phyloP scores from a whole-genome alignment of 1,140 invertebrate genomes.

The Pseudomyrmex concolor region DNA sequence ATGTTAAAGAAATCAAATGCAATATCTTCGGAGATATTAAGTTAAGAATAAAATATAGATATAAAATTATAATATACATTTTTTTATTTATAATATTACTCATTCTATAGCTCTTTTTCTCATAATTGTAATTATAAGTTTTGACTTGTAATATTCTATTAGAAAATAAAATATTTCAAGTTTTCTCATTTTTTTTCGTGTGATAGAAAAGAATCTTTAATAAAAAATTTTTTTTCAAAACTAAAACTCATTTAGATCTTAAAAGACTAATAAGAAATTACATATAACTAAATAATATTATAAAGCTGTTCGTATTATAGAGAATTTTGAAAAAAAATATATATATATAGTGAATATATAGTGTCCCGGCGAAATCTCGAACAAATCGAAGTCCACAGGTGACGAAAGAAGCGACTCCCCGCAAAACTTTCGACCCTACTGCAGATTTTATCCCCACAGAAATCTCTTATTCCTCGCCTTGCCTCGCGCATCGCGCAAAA shows the following conservation, averaged over 20 bases:
- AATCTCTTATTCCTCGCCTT: conserved; percentile 69
- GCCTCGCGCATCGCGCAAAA: conserved; percentile 58
- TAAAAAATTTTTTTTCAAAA: no score
- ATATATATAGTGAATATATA: background rate
- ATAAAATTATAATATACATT: no score
- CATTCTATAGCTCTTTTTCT: no score
- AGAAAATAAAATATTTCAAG: no score
- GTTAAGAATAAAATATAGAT: background rate
- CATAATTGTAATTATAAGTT: no score
- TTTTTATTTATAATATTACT: no score
- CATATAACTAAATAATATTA: no score
- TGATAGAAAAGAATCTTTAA: no score
- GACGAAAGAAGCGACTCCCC: conserved; percentile 32
- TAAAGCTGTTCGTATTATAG: conserved; percentile 1
- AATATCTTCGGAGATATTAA: conserved; percentile 28
- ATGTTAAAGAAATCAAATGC: background rate
- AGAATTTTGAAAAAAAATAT: conserved; percentile 18
- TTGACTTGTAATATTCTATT: no score
- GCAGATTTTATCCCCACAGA: conserved; percentile 67
- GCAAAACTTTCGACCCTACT: conserved; percentile 62
- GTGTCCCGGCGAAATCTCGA: conserved; percentile 41
- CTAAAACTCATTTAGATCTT: background rate
- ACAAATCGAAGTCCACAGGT: conserved; percentile 19
- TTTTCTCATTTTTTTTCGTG: no score
- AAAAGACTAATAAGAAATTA: background rate